These are phyloP conservation scores for Rhinichthys osculus DNA, from an alignment of 2,797 vertebrate species.

Conservation along the genomic window DNA sequence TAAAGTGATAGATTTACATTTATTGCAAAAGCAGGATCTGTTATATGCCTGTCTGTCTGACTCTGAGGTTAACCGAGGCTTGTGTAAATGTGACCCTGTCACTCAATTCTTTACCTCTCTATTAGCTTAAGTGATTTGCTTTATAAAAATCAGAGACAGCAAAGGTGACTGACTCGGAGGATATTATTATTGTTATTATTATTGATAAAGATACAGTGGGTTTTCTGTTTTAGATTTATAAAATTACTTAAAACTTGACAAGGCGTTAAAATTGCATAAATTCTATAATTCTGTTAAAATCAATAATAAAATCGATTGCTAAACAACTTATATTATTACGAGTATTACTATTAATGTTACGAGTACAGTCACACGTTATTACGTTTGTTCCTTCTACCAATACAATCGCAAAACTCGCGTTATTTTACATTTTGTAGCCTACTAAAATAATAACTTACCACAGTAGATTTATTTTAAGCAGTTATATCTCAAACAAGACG, in stretches of 20 bases:
- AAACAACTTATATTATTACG: background rate
- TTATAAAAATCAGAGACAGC: conserved; percentile 29
- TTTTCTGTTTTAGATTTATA: background rate
- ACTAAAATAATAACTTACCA: conserved; percentile 14
- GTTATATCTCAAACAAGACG: background rate
- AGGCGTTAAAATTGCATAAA: background rate
- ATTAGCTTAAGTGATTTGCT: conserved; percentile 65
- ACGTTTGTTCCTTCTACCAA: background rate
- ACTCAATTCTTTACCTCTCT: conserved; percentile 59
- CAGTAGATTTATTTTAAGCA: background rate
- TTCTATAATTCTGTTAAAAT: background rate
- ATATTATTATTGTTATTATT: background rate
- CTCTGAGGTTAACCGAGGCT: conserved; percentile 21
- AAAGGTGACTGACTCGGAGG: conserved; percentile 22
- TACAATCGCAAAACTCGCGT: no score
- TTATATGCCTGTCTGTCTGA: conserved; percentile 1
- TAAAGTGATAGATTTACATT: background rate
- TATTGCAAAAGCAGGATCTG: conserved; percentile 14
- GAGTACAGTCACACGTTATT: background rate
- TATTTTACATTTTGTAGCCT: background rate
- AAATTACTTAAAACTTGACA: background rate
- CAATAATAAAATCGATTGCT: background rate
- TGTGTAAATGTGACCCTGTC: conserved; percentile 53
- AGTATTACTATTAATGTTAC: background rate
- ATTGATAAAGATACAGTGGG: background rate